phyloP scores from a whole-genome alignment of 2,888 invertebrate genomes.

The Sinhomidia bicolor region DNA sequence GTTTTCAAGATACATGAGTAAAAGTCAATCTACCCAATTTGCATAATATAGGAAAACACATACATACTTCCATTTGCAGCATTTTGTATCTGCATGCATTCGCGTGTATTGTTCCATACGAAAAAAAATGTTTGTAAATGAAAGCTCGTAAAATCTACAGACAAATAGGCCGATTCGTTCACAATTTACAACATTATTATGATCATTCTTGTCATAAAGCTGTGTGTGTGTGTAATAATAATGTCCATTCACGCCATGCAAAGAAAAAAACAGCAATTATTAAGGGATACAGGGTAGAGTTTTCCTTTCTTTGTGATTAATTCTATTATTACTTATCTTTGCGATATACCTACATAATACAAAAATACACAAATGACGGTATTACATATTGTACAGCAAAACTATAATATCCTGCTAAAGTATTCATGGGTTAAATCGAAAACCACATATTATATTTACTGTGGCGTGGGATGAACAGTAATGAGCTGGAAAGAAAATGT shows the following conservation, averaged over 20 bases:
- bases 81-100: too few species aligned
- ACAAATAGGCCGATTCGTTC: slow-evolving; percentile 67
- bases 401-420: not conserved
- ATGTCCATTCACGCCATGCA: not conserved
- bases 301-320: slow-evolving; percentile 4
- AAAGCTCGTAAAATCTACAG: slow-evolving; percentile 53
- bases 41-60: too few species aligned
- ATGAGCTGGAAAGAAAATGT: slow-evolving; percentile 57
- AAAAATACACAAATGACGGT: not conserved
- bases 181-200: slow-evolving; percentile 54
- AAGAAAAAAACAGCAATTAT: not conserved
- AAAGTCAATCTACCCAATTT: too few species aligned
- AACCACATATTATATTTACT: slow-evolving; percentile 5
- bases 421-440: slow-evolving; percentile 44
- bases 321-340: not conserved
- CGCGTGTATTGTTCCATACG: too few species aligned
- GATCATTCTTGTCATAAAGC: slow-evolving; percentile 43
- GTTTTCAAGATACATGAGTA: too few species aligned
- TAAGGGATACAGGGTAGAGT: not conserved
- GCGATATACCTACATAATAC: not conserved
- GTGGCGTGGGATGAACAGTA: slow-evolving; percentile 41
- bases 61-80: too few species aligned
- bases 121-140: slow-evolving; percentile 11
- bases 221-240: not conserved
- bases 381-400: not conserved